phyloP scores from a whole-genome alignment of 2,888 invertebrate genomes.

The Clostera curtula region DNA sequence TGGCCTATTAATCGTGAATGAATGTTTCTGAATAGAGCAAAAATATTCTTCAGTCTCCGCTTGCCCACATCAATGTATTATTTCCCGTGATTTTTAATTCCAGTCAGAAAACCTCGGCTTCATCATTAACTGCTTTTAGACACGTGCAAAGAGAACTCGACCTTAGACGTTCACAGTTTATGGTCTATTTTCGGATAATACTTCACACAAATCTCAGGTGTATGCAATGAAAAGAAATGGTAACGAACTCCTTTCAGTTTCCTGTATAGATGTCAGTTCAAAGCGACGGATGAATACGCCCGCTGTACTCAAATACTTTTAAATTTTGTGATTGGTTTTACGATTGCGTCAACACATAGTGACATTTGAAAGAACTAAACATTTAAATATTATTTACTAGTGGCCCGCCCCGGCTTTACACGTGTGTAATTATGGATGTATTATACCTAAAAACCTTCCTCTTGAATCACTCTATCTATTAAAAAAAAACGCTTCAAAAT shows the following conservation, averaged over 20 bases:
- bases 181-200: constrained; percentile 2
- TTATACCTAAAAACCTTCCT: too few relatives aligned
- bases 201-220: constrained; percentile 33
- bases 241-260: constrained; percentile 42
- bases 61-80: constrained; percentile 19
- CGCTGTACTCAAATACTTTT: too few relatives aligned
- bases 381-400: too few relatives aligned
- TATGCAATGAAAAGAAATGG: constrained; percentile 38
- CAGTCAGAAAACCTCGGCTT: constrained; percentile 14
- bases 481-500: too few relatives aligned
- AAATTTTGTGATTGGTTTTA: too few relatives aligned
- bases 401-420: too few relatives aligned
- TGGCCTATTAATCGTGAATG: too few relatives aligned
- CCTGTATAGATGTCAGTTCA: constrained; percentile 27
- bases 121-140: constrained; percentile 18
- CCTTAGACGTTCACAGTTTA: neutral
- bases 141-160: constrained; percentile 5
- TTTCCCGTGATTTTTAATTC: constrained; percentile 19
- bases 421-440: too few relatives aligned
- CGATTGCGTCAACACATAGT: too few relatives aligned
- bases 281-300: constrained; percentile 32
- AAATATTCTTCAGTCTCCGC: constrained; percentile 22
- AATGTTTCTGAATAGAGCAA: too few relatives aligned
- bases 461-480: too few relatives aligned
- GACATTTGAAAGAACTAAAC: too few relatives aligned